Evolutionary conservation across 2,113 vertebrate genomes (phyloP).

Genomic region (Toxotes chatareus): DNA sequence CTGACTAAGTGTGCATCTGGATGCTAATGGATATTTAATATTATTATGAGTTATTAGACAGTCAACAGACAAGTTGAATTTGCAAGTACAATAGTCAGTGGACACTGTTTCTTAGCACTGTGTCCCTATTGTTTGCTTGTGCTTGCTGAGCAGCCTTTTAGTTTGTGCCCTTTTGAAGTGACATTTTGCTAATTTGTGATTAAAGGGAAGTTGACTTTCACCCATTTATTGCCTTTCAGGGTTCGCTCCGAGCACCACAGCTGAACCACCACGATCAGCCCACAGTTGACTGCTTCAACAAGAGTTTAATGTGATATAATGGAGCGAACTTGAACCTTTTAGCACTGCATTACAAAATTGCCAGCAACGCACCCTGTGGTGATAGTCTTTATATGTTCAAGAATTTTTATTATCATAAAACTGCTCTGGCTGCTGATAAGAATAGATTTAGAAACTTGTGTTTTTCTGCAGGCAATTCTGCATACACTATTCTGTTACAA

Average conservation of each 20-base stretch:
- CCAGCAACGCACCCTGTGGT: background rate
- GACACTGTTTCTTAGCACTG: background rate
- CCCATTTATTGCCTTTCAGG: conserved; percentile 20
- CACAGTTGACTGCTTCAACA: conserved; percentile 51
- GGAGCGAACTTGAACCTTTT: conserved; percentile 35
- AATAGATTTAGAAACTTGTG: background rate
- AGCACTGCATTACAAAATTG: conserved; percentile 4
- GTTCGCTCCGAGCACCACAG: conserved; percentile 3
- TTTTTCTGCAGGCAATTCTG: background rate
- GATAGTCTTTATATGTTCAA: conserved; percentile 22
- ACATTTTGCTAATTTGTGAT: conserved; percentile 54
- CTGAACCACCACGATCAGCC: conserved; percentile 14
- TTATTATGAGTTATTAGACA: conserved; percentile 9
- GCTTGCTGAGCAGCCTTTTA: conserved; percentile 1
- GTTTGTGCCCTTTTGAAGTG: conserved; percentile 44
- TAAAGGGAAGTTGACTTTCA: conserved; percentile 48
- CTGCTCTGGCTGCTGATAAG: background rate
- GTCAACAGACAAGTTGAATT: too few species aligned
- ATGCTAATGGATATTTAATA: background rate
- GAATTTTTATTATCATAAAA: conserved; percentile 2
- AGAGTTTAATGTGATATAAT: conserved; percentile 54
- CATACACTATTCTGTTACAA: background rate
- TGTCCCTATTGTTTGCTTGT: conserved; percentile 6
- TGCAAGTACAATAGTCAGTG: background rate
- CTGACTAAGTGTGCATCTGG: background rate